Evolutionary conservation across 37 sponge, comb jelly and placozoan genomes (phyloP).

Genomic region (Eunapius fragilis): DNA sequence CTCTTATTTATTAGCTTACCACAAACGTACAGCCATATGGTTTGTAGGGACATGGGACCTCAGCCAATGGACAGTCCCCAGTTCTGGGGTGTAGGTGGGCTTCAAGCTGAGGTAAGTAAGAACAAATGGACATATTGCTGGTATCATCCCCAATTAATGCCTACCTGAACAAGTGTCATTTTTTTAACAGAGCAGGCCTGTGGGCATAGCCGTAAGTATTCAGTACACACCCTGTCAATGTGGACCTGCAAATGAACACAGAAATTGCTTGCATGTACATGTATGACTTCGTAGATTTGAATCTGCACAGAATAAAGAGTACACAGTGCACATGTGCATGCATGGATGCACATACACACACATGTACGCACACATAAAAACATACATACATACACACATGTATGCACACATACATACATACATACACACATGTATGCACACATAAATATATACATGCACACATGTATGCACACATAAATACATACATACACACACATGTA

Average conservation of each 20-base stretch:
- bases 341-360: too few relatives aligned
- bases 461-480: neutral
- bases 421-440: too few relatives aligned
- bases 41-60: slow-evolving; percentile 55
- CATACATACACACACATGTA: too few relatives aligned
- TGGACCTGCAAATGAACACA: slow-evolving; percentile 20
- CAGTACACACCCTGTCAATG: slow-evolving; percentile 39
- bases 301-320: too few relatives aligned
- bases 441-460: too few relatives aligned
- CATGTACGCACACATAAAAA: too few relatives aligned
- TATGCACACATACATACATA: too few relatives aligned
- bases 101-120: slow-evolving; percentile 36
- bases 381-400: too few relatives aligned
- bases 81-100: slow-evolving; percentile 18
- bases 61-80: slow-evolving; percentile 60
- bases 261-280: neutral
- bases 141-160: too few relatives aligned
- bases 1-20: slow-evolving; percentile 6
- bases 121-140: neutral
- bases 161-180: slow-evolving; percentile 23
- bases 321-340: too few relatives aligned
- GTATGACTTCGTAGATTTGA: too few relatives aligned
- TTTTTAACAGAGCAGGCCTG: slow-evolving; percentile 31
- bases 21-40: slow-evolving; percentile 36
- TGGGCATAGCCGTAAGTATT: slow-evolving; percentile 25